Conservation (phyloP, 2,113 vertebrate species). For the Eulemur macaco region DNA sequence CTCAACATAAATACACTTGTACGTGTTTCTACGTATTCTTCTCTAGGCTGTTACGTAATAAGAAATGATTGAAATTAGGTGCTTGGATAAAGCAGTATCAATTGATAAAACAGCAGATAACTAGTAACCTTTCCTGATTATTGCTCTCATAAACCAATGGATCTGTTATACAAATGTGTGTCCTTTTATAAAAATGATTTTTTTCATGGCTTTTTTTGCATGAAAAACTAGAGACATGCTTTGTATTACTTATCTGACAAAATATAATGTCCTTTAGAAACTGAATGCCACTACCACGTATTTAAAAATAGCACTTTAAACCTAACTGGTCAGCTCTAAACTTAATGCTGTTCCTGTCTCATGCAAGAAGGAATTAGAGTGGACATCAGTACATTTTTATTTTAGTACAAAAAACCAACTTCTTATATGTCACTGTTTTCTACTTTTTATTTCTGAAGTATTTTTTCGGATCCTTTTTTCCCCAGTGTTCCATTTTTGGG, state of each 20-base stretch:
- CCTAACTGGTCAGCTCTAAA: background rate
- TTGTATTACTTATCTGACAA: background rate
- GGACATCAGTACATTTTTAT: background rate
- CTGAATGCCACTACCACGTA: background rate
- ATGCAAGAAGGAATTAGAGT: background rate
- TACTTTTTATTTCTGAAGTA: constrained; percentile 38
- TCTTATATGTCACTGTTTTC: background rate
- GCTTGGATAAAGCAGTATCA: background rate
- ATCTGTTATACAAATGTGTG: background rate
- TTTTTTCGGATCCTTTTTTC: background rate
- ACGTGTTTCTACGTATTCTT: constrained; percentile 12
- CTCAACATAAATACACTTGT: background rate
- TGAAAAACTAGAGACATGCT: background rate
- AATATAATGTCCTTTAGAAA: constrained; percentile 34
- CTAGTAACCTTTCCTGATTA: background rate
- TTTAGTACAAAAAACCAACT: background rate
- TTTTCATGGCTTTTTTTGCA: background rate
- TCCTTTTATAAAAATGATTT: background rate
- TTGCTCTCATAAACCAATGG: background rate
- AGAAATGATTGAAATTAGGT: background rate
- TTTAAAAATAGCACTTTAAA: background rate
- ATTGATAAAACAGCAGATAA: background rate
- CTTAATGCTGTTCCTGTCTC: background rate
- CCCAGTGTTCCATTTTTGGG: background rate
- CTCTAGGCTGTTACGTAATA: background rate